Evolutionary conservation across 2,113 vertebrate species (phyloP).

Genomic region (Dasypus novemcinctus): DNA sequence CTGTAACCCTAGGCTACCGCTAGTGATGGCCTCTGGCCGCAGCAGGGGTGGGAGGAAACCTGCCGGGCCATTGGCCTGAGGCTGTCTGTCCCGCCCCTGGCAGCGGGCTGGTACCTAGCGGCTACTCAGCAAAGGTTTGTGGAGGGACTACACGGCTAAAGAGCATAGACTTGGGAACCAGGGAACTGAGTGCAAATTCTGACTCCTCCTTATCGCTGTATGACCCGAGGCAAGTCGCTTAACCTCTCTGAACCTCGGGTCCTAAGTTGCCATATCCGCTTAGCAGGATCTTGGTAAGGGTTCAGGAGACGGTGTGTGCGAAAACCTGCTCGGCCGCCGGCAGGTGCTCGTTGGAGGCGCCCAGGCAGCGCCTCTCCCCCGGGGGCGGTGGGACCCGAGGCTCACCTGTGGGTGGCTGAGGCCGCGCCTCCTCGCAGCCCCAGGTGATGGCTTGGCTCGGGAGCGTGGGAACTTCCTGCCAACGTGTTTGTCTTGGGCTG

Average conservation of each 20-base stretch:
- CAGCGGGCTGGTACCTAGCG: neutral
- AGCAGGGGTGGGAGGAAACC: accelerated
- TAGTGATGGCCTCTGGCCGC: too few species aligned
- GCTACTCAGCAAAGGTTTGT: neutral
- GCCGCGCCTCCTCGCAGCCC: neutral
- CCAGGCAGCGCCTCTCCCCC: neutral
- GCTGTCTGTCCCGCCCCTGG: accelerated
- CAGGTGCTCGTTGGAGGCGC: neutral
- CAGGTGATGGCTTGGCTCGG: neutral
- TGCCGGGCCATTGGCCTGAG: accelerated
- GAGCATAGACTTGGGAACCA: neutral
- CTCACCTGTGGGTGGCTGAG: constrained; percentile 35
- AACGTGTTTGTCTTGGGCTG: constrained; percentile 64
- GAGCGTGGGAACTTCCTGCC: constrained; percentile 77
- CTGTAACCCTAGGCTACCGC: neutral
- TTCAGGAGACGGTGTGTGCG: accelerated
- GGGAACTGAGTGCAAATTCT: neutral
- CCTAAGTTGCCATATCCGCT: too few species aligned
- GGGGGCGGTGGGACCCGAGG: accelerated
- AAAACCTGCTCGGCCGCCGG: accelerated
- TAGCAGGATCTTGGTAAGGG: neutral
- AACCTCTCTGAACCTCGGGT: neutral
- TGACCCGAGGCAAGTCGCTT: neutral
- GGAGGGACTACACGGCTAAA: accelerated
- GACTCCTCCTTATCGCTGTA: neutral